Base-by-base conservation (phyloP, 2,888 invertebrate species). In the Parnassius smintheus region DNA sequence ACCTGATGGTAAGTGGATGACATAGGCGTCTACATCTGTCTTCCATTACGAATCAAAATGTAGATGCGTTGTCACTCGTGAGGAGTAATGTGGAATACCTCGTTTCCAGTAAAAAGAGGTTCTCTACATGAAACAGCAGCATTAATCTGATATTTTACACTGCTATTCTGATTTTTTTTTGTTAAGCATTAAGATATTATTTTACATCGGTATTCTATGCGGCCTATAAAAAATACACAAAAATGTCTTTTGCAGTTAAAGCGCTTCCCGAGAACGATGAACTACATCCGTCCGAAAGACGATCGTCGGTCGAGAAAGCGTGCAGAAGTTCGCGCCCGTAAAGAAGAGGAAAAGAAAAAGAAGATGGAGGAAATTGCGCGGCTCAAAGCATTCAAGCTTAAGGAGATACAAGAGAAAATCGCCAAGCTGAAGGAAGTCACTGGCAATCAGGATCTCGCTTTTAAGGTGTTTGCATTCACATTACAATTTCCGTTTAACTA, bases 351-450 rank as follows among this genome's bases (percentile, higher is more conserved):
- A 77, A 98, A 97, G 79, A 86, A 94, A 61, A 93, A 94, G 74
- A 97, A 96, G 80, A 94, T 95, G 90, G 96, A 97, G 72, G 98
- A 99, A 81, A 91, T 99, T n/a, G 96, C 95, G 55, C 92, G 97
- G 70, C 85, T 98, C 49, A 97, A 97, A 83, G 96, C 96, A 41
- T 84, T 98, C 66, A 98, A 98, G 79, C 92, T 95, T 62, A 95
- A 96, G 78, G 98, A 99, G 88, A 97, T 99, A 68, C 94, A 96
- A 79, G 96, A 97, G 66, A 98, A 98, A 86, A 94, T 99, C 56
- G 93, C 95, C 61, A 95, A 95, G 85, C 86, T 99, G 9, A 96
- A 96, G 85, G 95, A 97, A 79, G 95, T 98, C 44, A 96, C 98
- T 2, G 99, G 98, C 12, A 96, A 97, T 80, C 93, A 94, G 22